phyloP scores from a whole-genome alignment of 2,113 vertebrate species.

The Rissa tridactyla region DNA sequence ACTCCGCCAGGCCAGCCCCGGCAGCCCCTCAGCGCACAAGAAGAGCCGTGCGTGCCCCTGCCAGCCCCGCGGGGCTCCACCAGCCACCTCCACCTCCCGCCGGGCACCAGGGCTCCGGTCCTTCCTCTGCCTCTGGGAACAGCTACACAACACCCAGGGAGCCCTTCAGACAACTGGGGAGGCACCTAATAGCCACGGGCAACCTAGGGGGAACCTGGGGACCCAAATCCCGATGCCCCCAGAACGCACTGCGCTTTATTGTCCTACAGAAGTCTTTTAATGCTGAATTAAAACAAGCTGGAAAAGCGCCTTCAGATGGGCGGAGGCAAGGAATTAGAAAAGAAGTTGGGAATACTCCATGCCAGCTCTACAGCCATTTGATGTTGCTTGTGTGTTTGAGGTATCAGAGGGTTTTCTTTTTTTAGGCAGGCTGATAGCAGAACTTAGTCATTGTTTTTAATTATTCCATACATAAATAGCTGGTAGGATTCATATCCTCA shows the following conservation, averaged over 20 bases:
- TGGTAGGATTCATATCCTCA: not conserved
- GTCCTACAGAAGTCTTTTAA: not conserved
- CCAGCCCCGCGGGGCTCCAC: not conserved
- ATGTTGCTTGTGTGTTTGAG: not conserved
- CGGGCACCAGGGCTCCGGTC: fast-evolving
- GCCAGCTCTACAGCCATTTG: not conserved
- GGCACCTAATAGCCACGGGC: fast-evolving
- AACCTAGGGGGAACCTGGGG: fast-evolving
- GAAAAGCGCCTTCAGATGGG: not conserved
- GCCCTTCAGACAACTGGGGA: fast-evolving
- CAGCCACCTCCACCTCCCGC: not conserved
- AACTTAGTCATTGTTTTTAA: not conserved
- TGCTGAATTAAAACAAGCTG: not conserved
- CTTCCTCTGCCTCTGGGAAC: not conserved
- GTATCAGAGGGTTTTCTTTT: not conserved
- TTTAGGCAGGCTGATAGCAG: not conserved
- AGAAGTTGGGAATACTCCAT: not conserved
- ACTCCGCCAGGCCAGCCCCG: not conserved
- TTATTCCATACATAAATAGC: not conserved
- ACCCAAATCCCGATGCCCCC: too few relatives aligned
- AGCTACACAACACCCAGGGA: fast-evolving
- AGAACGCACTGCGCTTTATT: fast-evolving
- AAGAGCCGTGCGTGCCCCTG: not conserved
- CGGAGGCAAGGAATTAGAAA: not conserved
- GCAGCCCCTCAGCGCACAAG: fast-evolving